Evolutionary conservation across 2,888 invertebrate genomes (phyloP).

Genomic region (Gandaritis pyraliata): DNA sequence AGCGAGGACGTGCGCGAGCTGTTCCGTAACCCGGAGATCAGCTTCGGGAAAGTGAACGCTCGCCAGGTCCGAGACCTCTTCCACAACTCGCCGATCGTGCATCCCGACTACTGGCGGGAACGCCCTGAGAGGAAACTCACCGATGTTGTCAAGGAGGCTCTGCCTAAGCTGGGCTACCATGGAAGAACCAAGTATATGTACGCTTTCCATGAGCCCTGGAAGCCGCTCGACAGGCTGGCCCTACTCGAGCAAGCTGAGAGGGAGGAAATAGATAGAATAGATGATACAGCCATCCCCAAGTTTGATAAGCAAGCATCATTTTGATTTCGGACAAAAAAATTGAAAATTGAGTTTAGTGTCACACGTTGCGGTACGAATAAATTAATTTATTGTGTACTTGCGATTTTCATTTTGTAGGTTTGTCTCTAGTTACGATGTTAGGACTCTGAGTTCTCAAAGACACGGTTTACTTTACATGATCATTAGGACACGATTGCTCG

Average conservation of each 20-base stretch:
- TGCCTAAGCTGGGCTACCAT: constrained; percentile 71
- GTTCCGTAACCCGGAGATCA: constrained; percentile 48
- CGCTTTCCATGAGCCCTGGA: constrained; percentile 79
- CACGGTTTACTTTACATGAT: too few relatives aligned
- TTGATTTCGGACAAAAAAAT: constrained; percentile 54
- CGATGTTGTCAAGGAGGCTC: constrained; percentile 46
- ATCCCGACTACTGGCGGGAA: constrained; percentile 70
- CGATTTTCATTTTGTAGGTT: constrained; percentile 18
- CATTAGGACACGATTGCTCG: too few relatives aligned
- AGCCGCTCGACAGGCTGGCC: constrained; percentile 66
- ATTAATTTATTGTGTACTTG: constrained; percentile 23
- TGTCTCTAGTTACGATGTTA: not conserved
- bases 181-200: constrained; percentile 71
- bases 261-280: constrained; percentile 49
- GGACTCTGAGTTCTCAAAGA: too few relatives aligned
- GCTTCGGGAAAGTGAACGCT: constrained; percentile 31
- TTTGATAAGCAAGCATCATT: constrained; percentile 37
- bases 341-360: constrained; percentile 44
- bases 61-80: constrained; percentile 58
- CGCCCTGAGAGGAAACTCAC: constrained; percentile 50
- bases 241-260: constrained; percentile 69
- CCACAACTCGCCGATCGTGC: constrained; percentile 63
- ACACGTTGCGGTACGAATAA: constrained; percentile 42
- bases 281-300: constrained; percentile 39
- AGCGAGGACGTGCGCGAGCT: constrained; percentile 54